Base-by-base conservation (phyloP, 1,140 invertebrate species). In the Philaenus spumarius region DNA sequence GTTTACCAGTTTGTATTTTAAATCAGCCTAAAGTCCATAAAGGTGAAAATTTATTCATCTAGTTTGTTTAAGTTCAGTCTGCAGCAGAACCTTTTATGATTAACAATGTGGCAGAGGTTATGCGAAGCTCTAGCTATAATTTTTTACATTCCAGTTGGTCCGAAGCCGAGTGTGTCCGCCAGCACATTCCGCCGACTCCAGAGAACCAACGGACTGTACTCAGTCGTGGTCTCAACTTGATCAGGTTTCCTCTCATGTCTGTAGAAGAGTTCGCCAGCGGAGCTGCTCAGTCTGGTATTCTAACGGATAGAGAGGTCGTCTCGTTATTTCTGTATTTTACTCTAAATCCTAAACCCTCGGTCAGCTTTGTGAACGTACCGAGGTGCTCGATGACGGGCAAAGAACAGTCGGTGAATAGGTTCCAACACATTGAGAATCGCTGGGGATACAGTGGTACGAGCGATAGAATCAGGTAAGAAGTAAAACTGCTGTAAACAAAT, bases 361-460 rank as follows among this genome's bases (percentile, higher is more conserved):
- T 65, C 11, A 54, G 17, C 9, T 67, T 67, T 47, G 46, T 82
- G 48, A 86, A 88, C 66, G 80, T 82, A 37, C 88, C 88, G 0
- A 75, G 91, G 14, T 90, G 87, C 71, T 87, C 85, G 65, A 83
- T 93, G 79, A 87, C 85, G 23, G 89, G 89, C 1, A 90, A 90
- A 67, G 90, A 94, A 68, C 79, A 88, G 63, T 85, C 84, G 12
- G 86, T 91, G 4, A 87, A 80, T 59, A 78, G 91, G 62, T 94
- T 93, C 73, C 82, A 85, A 50, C 82, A 90, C 67, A 87, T 87
- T 3, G 89, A 93, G 67, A 83, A 78, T 48, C 76, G 88, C 62
- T 94, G 91, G 91, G 90, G 90, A 1, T 94, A 94, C 68, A 90
- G 83, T 73, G 90, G 90, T 2, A 89, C 87, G 0, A 87, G 85